Evolutionary conservation across 2,888 invertebrate genomes (phyloP).

Genomic region (Lasioglossum malachurum): DNA sequence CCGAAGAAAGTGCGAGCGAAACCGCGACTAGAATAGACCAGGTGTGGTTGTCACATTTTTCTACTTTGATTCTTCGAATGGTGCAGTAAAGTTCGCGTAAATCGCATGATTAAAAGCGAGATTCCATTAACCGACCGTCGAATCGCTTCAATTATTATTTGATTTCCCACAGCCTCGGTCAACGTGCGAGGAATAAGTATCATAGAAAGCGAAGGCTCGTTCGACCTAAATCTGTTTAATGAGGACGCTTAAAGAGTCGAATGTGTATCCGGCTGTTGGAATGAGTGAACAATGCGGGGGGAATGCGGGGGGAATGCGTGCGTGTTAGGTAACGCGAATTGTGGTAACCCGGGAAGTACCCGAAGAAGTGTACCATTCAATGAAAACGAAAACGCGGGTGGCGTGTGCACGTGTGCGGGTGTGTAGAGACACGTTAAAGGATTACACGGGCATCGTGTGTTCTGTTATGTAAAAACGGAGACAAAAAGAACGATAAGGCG

Average conservation of each 20-base stretch:
- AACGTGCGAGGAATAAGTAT: not conserved
- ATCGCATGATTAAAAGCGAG: not conserved
- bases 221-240: slow-evolving; percentile 12
- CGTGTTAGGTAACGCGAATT: slow-evolving; percentile 14
- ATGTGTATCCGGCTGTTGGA: not conserved
- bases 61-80: too few relatives aligned
- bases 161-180: not conserved
- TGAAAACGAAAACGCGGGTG: not conserved
- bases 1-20: slow-evolving; percentile 39
- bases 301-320: not conserved
- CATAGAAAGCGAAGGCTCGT: slow-evolving; percentile 11
- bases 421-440: too few relatives aligned
- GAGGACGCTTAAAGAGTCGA: slow-evolving; percentile 8
- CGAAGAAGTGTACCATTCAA: not conserved
- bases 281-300: not conserved
- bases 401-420: too few relatives aligned
- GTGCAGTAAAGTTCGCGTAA: not conserved
- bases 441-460: slow-evolving; percentile 2
- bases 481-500: slow-evolving; percentile 14
- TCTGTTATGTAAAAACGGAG: slow-evolving; percentile 18
- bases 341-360: not conserved
- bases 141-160: not conserved
- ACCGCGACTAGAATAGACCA: not conserved
- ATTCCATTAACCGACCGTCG: not conserved
- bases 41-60: not conserved